Base-by-base conservation (phyloP, 2,888 invertebrate genomes). In the Baronia brevicornis region DNA sequence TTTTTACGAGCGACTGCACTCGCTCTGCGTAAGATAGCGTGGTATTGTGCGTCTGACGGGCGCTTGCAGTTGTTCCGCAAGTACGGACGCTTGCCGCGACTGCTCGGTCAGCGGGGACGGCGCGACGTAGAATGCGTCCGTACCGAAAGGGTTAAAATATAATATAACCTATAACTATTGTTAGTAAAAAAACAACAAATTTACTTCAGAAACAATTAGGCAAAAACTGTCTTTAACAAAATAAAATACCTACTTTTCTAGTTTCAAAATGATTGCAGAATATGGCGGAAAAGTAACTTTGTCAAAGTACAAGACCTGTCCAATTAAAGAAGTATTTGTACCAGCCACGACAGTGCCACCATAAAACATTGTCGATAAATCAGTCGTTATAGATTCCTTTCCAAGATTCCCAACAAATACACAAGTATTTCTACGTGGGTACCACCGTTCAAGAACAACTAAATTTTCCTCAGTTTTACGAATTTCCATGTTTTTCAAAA, bases 361-460 rank as follows among this genome's bases (percentile, higher is more conserved):
- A 56, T 93, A 94, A 60, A 91, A 91, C 68, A 91, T 86, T 1
- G 88, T 86, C 0, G 93, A 91, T 34, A 94, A 78, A 71, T 94
- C 93, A 29, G 90, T 88, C 1, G 86, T 86, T 19, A 90, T 86
- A 8, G 85, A 71, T 4, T 61, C 62, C 19, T 63, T 74, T 0
- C 91, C 91, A 2, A 93, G 84, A 75, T 94, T 94, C 1, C 90
- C 89, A 0, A 94, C 87, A 38, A 91, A 88, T 0, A 92, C 90
- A 56, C 90, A 93, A 1, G 92, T 89, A 55, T 92, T 91, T 36
- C 92, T 86, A 7, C 94, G 86, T 0, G 94, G 94, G 66, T 90
- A 94, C 86, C 90, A 91, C 24, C 94, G 84, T 57, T 94, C 93
- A 26, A 90, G 70, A 8, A 93, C 87, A 2, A 94, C 73, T 24